Evolutionary conservation across 2,888 invertebrate genomes (phyloP), one percentile per base, ranked within the genome.

Genomic region (Rhopalosiphum nymphaeae): DNA sequence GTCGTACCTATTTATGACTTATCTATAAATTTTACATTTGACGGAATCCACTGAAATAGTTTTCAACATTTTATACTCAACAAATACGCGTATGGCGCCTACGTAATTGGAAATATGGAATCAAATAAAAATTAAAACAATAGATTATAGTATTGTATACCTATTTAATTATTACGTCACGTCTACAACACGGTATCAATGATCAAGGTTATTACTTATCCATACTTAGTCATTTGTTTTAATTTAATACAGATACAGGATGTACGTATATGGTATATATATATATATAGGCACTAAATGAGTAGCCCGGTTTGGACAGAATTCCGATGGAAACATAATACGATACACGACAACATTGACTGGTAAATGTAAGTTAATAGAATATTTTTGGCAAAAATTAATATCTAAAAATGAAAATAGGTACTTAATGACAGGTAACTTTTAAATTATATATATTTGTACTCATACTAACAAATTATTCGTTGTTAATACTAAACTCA

Each of bases 81-180:
- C 36, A n/a, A 53, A 67, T 91, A 36, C 21, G 26, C 36, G 26
- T 91, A 16, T n/a, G 53, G n/a, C 21, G 78, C 78, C 36, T 26
- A n/a, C 57, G n/a, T 42, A 25, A 88, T 78, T 89, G 67, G 67
- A 88, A 67, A n/a, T 78, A 89, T 89, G 53, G 42, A 92, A 53
- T 44, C 53, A 29, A 49, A 61, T n/a, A 85, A 86, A 92, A 42
- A 42, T 67, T 86, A 44, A 85, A 86, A 92, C 61, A 88, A 67
- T 88, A 92, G 36, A 49, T 92, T 49, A 29, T 67, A 26, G 26
- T 53, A 53, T 88, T 49, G n/a, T 36, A 36, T 85, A 85, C 42
- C 53, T 92, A 88, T 42, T 86, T 88, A 26, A 53, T 93, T 84
- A 89, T 85, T 93, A 93, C 93, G 85, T 93, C 93, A 93, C 89